Evolutionary conservation across 2,113 vertebrate genomes (phyloP).

Genomic region (Trogon melanurus): DNA sequence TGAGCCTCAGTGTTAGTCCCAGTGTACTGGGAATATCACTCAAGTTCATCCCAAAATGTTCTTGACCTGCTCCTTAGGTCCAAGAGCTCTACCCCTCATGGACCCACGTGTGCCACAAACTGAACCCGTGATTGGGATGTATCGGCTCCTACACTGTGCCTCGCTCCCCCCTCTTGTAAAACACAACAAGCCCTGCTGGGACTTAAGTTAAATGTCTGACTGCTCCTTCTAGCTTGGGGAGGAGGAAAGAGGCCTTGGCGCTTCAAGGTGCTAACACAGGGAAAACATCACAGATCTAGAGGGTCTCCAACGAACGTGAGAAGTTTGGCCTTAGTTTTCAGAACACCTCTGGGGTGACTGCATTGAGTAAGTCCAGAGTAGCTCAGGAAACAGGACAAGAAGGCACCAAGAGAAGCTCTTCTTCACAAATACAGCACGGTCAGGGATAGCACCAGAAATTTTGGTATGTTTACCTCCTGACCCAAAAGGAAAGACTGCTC

Average conservation of each 20-base stretch:
- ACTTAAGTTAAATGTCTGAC: not conserved
- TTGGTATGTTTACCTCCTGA: not conserved
- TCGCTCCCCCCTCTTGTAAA: not conserved
- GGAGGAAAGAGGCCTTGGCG: not conserved
- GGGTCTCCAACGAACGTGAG: not conserved
- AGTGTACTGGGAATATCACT: not conserved
- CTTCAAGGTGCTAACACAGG: not conserved
- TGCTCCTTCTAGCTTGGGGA: not conserved
- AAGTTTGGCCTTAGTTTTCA: not conserved
- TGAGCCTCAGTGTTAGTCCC: not conserved
- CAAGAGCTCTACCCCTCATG: rapidly evolving
- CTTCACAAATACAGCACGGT: not conserved
- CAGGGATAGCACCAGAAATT: not conserved
- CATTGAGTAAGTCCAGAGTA: not conserved
- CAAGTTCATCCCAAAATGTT: not conserved
- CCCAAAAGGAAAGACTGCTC: not conserved
- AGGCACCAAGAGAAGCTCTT: not conserved
- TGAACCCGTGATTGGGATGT: rapidly evolving
- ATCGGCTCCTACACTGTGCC: not conserved
- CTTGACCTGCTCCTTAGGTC: not conserved
- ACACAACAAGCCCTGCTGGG: not conserved
- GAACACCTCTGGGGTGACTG: not conserved
- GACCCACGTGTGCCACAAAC: rapidly evolving
- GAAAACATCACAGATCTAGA: not conserved
- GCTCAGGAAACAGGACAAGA: not conserved